These are phyloP conservation scores for Virgularia gustaviana DNA, from an alignment of 92 coral and sea anemone species.

Conservation along the genomic window DNA sequence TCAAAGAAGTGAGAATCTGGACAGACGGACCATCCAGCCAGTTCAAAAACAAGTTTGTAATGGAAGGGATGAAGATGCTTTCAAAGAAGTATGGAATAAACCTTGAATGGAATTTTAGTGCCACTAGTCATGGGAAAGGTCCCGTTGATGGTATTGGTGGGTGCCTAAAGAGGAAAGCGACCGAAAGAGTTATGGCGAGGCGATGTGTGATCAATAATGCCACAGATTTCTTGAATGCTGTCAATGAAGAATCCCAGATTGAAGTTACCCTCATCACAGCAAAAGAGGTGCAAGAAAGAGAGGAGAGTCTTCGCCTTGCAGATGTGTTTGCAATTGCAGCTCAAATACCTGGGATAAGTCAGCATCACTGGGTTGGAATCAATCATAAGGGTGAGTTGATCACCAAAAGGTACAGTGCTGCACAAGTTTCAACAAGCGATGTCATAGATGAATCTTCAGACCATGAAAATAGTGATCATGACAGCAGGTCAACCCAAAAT, in stretches of 20 bases:
- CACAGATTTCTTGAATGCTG: constrained; percentile 33
- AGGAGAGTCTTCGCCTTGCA: constrained; percentile 22
- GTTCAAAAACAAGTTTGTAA: constrained; percentile 42
- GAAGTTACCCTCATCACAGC: not conserved
- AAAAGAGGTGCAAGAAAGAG: not conserved
- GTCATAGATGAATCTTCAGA: constrained; percentile 34
- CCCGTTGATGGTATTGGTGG: constrained; percentile 46
- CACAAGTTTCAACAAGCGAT: not conserved
- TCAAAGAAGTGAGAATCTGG: constrained; percentile 49
- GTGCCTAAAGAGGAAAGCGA: constrained; percentile 31
- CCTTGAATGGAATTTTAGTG: constrained; percentile 39
- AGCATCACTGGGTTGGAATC: constrained; percentile 13
- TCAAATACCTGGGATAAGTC: not conserved
- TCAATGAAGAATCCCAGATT: constrained; percentile 25
- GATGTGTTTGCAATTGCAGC: constrained; percentile 40
- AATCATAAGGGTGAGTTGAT: constrained; percentile 26
- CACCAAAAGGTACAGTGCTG: constrained; percentile 48
- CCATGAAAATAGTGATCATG: constrained; percentile 19
- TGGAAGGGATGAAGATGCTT: constrained; percentile 42
- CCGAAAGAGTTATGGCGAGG: constrained; percentile 36
- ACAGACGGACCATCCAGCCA: constrained; percentile 52
- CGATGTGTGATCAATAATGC: constrained; percentile 40
- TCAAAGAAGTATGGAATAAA: constrained; percentile 25
- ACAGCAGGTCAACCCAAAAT: constrained; percentile 9
- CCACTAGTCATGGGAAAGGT: constrained; percentile 44